A percentile compares a stretch with the other conserved stretches of the same genome.
These are phyloP conservation scores for Pangasianodon hypophthalmus DNA, from an alignment of 2,113 vertebrate genomes.

Conservation along the genomic window DNA sequence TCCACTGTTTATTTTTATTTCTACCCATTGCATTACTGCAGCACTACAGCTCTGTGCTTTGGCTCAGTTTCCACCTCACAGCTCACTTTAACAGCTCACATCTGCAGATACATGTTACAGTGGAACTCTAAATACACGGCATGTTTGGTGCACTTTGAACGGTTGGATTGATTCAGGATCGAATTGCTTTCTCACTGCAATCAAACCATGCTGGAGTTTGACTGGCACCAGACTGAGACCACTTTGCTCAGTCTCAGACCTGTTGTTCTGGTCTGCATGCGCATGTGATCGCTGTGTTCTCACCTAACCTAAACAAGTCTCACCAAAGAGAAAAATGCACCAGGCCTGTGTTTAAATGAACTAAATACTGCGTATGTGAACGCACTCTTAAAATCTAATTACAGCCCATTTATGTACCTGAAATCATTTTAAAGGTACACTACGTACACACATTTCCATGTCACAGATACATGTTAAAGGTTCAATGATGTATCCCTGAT, in stretches of 20 bases:
- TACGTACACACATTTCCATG: background rate
- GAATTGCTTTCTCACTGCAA: background rate
- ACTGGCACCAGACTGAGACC: background rate
- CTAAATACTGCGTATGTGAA: background rate
- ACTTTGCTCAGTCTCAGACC: background rate
- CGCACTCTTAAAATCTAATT: background rate
- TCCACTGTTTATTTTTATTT: background rate
- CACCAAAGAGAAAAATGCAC: background rate
- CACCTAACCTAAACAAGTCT: background rate
- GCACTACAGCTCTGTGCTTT: background rate
- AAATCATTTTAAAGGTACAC: background rate
- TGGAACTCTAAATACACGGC: background rate
- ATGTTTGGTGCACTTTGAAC: background rate
- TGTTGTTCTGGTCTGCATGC: background rate
- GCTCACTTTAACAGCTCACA: background rate
- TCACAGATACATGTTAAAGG: background rate
- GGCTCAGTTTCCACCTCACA: background rate
- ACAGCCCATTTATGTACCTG: background rate
- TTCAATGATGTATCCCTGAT: background rate
- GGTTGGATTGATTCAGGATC: background rate
- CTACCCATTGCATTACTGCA: background rate
- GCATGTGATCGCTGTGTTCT: background rate
- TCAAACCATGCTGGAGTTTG: background rate
- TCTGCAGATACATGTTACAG: background rate
- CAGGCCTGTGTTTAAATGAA: background rate